phyloP scores from a whole-genome alignment of 2,888 invertebrate species.

The Marasmarcha lunaedactyla region DNA sequence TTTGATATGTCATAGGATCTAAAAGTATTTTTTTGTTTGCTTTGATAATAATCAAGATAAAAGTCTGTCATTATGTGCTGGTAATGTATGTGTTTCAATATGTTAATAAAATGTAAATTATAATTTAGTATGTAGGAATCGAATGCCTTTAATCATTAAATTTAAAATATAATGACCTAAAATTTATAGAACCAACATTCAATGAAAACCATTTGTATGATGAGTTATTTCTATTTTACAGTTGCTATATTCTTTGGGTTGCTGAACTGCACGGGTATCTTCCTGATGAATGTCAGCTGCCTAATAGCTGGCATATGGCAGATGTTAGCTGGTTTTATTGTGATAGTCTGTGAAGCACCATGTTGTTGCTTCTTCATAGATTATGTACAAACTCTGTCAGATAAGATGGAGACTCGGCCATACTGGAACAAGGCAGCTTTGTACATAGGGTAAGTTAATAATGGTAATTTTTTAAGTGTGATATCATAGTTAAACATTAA shows the following conservation, averaged over 20 bases:
- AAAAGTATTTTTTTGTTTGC: too few species aligned
- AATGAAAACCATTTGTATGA: too few species aligned
- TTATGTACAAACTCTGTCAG: conserved; percentile 88
- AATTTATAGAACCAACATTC: too few species aligned
- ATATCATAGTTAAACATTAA: too few species aligned
- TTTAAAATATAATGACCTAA: too few species aligned
- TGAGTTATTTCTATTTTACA: conserved; percentile 49
- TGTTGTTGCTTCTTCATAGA: conserved; percentile 98
- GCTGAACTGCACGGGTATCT: conserved; percentile 77
- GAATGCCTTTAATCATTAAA: too few species aligned
- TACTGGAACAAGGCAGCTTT: conserved; percentile 90
- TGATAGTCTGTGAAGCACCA: conserved; percentile 93
- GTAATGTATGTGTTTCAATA: too few species aligned
- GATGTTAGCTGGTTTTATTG: conserved; percentile 89
- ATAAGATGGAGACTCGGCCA: conserved; percentile 85
- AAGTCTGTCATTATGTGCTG: too few species aligned
- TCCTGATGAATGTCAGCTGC: conserved; percentile 73
- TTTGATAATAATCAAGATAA: too few species aligned
- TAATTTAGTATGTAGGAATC: too few species aligned
- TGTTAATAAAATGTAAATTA: too few species aligned
- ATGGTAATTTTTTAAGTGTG: background rate
- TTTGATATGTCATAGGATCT: too few species aligned
- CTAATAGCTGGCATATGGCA: conserved; percentile 86
- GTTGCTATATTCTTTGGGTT: conserved; percentile 88
- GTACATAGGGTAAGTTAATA: conserved; percentile 83